Evolutionary conservation across 53 echinoderm and acorn worm species (phyloP).

Genomic region (Holothuria scabra): DNA sequence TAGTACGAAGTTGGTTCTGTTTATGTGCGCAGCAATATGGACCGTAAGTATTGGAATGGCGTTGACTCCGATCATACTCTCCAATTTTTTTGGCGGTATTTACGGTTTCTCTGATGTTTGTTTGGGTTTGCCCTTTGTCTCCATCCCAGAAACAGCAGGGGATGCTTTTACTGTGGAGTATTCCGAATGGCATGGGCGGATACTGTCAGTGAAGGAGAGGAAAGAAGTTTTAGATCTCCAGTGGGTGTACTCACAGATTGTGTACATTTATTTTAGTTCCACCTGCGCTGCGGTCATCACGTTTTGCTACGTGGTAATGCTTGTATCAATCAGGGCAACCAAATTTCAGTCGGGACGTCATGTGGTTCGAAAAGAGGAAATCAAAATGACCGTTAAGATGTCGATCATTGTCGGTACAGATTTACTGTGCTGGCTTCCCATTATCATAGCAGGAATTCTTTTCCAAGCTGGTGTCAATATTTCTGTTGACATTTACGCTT

Average conservation of each 20-base stretch:
- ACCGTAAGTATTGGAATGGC: neutral
- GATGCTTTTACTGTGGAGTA: neutral
- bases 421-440: neutral
- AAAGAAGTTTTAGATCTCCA: too few relatives aligned
- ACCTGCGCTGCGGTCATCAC: too few relatives aligned
- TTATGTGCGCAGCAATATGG: neutral
- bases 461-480: conserved; percentile 14
- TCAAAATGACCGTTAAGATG: conserved; percentile 2
- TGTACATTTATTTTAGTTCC: too few relatives aligned
- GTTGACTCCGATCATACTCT: neutral
- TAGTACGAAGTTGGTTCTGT: neutral
- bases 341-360: neutral
- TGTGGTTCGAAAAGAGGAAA: neutral
- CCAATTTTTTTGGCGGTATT: neutral
- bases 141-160: neutral
- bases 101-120: conserved; percentile 25
- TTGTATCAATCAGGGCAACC: too few relatives aligned
- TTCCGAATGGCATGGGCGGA: neutral
- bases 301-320: too few relatives aligned
- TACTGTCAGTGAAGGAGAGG: too few relatives aligned
- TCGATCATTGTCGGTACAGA: conserved; percentile 18
- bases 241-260: too few relatives aligned
- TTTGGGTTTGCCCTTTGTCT: conserved; percentile 12
- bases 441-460: neutral
- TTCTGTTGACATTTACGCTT: neutral